Percentiles rank a stretch among this genome's conserved stretches.
phyloP scores from a whole-genome alignment of 2,797 vertebrate species.

The Bovichtus diacanthus region DNA sequence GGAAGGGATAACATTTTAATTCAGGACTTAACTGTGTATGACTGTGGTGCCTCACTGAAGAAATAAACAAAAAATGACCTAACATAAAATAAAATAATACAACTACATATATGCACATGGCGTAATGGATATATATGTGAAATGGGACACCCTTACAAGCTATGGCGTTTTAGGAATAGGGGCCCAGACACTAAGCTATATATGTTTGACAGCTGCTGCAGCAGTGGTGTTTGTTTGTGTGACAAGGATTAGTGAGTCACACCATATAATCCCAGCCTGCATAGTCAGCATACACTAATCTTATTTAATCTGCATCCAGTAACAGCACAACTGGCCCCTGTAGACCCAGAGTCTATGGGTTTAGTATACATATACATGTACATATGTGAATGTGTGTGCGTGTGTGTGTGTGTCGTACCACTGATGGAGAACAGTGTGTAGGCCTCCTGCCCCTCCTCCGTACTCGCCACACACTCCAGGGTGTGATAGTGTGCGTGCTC shows the following conservation, averaged over 20 bases:
- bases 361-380: background rate
- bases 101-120: too few species aligned
- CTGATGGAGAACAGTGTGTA: conserved; percentile 90
- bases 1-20: too few species aligned
- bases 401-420: conserved; percentile 63
- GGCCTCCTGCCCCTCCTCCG: conserved; percentile 87
- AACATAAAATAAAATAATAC: too few species aligned
- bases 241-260: conserved; percentile 71
- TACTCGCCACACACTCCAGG: conserved; percentile 92
- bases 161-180: too few species aligned
- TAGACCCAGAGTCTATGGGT: conserved; percentile 43
- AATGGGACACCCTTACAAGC: too few species aligned
- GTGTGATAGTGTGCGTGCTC: conserved; percentile 88
- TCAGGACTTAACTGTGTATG: too few species aligned
- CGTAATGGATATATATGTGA: too few species aligned
- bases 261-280: conserved; percentile 77
- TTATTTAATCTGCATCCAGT: conserved; percentile 73
- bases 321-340: conserved; percentile 61
- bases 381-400: background rate
- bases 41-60: too few species aligned
- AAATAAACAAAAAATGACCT: too few species aligned
- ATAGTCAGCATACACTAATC: conserved; percentile 82
- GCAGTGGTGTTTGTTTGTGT: conserved; percentile 72
- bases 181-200: too few species aligned
- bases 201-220: conserved; percentile 63